These are phyloP conservation scores for Drosophila maculinotata DNA, from an alignment of 2,888 invertebrate species.

Conservation along the genomic window DNA sequence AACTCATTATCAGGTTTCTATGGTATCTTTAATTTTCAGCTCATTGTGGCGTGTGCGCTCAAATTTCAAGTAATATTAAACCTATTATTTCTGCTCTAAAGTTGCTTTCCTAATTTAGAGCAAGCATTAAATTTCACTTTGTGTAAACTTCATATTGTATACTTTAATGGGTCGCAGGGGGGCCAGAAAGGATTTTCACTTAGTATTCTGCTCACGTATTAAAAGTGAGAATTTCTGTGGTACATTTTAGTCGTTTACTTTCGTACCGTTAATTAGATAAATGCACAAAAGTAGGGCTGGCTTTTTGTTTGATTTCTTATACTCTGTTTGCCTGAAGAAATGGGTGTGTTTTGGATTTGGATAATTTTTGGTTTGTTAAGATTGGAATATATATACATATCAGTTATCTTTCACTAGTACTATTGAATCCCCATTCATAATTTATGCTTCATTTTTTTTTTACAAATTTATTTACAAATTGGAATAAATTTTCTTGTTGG, in stretches of 20 bases:
- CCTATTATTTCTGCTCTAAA: background rate
- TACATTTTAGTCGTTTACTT: slow-evolving; percentile 13
- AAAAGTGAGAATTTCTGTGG: slow-evolving; percentile 6
- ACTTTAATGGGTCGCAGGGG: slow-evolving; percentile 1
- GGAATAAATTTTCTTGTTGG: slow-evolving; percentile 8
- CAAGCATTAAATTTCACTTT: background rate
- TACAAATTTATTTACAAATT: too few relatives aligned
- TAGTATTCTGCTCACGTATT: background rate
- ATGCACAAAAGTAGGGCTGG: too few relatives aligned
- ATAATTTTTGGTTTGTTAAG: background rate
- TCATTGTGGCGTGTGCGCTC: background rate
- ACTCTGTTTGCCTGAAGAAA: background rate
- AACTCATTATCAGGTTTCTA: background rate
- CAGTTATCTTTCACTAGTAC: too few relatives aligned
- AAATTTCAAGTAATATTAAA: background rate
- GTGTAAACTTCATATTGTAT: background rate
- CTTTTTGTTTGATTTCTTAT: background rate
- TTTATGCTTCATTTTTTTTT: slow-evolving; percentile 22
- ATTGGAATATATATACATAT: too few relatives aligned
- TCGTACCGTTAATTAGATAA: slow-evolving; percentile 9
- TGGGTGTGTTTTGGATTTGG: background rate
- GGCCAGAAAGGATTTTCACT: background rate
- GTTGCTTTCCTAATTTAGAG: background rate
- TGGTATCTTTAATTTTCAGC: background rate
- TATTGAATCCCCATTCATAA: slow-evolving; percentile 13